phyloP scores from a whole-genome alignment of 1,140 invertebrate species.

The Oscheius sp. region DNA sequence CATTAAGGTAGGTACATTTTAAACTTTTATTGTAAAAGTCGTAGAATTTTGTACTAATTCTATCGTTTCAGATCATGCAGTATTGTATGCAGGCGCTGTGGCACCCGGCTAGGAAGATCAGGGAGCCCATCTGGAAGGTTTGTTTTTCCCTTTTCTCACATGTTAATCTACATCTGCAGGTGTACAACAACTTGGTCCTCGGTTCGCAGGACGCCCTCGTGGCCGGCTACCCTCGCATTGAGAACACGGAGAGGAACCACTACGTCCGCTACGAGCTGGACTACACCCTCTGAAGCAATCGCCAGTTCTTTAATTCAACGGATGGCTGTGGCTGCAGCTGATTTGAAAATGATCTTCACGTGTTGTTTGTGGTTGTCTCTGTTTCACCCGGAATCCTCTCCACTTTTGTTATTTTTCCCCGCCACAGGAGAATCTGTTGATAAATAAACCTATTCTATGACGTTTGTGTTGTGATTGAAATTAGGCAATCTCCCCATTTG shows the following conservation, averaged over 20 bases:
- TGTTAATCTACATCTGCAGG: conserved; percentile 59
- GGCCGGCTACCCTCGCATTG: conserved; percentile 90
- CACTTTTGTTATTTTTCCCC: too few species aligned
- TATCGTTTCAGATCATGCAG: conserved; percentile 37
- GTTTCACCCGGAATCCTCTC: too few species aligned
- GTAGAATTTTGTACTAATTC: not conserved
- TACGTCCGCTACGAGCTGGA: conserved; percentile 93
- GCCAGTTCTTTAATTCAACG: not conserved
- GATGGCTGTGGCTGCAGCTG: too few species aligned
- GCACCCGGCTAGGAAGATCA: conserved; percentile 95
- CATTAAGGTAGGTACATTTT: conserved; percentile 86
- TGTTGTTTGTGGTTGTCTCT: too few species aligned
- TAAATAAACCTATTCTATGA: too few species aligned
- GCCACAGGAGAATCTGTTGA: too few species aligned
- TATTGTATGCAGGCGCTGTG: conserved; percentile 77
- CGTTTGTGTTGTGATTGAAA: too few species aligned
- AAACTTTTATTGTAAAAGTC: too few species aligned
- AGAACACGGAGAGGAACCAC: conserved; percentile 87
- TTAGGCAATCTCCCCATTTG: too few species aligned
- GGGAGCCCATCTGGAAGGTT: conserved; percentile 97
- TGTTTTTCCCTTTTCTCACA: not conserved
- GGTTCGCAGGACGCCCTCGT: conserved; percentile 96
- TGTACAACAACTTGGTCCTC: conserved; percentile 98
- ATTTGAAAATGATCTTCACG: too few species aligned
- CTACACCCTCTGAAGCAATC: conserved; percentile 75